Percentiles rank a stretch among this genome's conserved stretches.
Evolutionary conservation across 2,797 vertebrate genomes (phyloP).

Genomic region (Epinephelus coioides): DNA sequence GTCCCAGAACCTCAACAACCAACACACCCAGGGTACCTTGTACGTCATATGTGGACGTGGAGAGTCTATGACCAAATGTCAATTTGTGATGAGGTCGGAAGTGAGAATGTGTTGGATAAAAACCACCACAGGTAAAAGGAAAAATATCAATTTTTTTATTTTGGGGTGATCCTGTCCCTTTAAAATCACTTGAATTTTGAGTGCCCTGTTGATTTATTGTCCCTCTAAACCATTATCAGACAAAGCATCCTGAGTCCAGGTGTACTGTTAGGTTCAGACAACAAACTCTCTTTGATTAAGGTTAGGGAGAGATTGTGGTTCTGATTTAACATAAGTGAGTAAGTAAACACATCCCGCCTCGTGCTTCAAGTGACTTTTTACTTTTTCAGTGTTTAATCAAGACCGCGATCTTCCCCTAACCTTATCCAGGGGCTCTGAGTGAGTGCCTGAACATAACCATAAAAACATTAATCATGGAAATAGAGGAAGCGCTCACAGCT

Average conservation of each 20-base stretch:
- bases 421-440: slow-evolving; percentile 27
- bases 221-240: not conserved
- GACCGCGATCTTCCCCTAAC: slow-evolving; percentile 21
- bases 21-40: no score
- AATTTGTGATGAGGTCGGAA: no score
- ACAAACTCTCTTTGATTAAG: slow-evolving; percentile 22
- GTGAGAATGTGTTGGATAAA: no score
- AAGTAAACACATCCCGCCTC: slow-evolving; percentile 34
- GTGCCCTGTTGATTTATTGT: no score
- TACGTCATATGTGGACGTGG: no score
- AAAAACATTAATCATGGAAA: slow-evolving; percentile 51
- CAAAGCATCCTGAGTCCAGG: not conserved
- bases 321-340: slow-evolving; percentile 17
- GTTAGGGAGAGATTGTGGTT: slow-evolving; percentile 27
- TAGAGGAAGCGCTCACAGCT: slow-evolving; percentile 45
- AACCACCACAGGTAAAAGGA: no score
- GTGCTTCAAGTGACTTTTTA: slow-evolving; percentile 20
- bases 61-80: no score
- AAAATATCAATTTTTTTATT: no score
- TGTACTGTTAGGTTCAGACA: not conserved
- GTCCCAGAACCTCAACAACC: no score
- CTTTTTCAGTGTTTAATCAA: slow-evolving; percentile 30
- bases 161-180: no score
- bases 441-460: slow-evolving; percentile 31
- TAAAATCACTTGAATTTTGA: no score